Conservation (phyloP, 2,113 vertebrate genomes). For the Eulacestoma nigropectus region DNA sequence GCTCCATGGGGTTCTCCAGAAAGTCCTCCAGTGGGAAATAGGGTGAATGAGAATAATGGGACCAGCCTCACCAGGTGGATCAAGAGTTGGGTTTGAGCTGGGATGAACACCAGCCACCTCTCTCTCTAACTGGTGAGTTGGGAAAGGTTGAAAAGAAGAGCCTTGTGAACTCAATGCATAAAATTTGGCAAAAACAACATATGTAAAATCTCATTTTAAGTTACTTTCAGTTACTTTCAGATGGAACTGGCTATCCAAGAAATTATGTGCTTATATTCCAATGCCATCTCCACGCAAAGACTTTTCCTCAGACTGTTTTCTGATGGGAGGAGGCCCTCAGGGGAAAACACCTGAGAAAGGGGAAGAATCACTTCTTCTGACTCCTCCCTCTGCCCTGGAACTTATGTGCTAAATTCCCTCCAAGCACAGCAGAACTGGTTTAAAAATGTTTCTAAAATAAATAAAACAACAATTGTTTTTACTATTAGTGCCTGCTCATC, state of each 20-base stretch:
- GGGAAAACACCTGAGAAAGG: neutral
- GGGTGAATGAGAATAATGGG: neutral
- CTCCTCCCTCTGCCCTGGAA: neutral
- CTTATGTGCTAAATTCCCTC: neutral
- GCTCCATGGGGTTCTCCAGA: neutral
- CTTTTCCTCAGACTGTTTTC: neutral
- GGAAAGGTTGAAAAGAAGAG: neutral
- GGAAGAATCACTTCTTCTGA: neutral
- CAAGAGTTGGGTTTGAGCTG: neutral
- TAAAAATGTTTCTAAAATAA: neutral
- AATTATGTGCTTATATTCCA: neutral
- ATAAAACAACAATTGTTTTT: neutral
- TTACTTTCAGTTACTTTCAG: neutral
- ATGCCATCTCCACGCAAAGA: neutral
- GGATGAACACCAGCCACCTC: neutral
- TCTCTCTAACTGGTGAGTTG: neutral
- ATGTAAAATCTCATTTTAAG: neutral
- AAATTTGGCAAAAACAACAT: neutral
- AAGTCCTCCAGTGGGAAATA: neutral
- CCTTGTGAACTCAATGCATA: neutral
- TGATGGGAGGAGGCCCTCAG: neutral
- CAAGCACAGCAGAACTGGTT: neutral
- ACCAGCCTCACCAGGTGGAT: accelerated
- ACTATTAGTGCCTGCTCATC: neutral
- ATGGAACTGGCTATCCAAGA: neutral